These are phyloP conservation scores for Ptycholaimellus sp. DNA, from an alignment of 2,888 invertebrate genomes.

Conservation along the genomic window DNA sequence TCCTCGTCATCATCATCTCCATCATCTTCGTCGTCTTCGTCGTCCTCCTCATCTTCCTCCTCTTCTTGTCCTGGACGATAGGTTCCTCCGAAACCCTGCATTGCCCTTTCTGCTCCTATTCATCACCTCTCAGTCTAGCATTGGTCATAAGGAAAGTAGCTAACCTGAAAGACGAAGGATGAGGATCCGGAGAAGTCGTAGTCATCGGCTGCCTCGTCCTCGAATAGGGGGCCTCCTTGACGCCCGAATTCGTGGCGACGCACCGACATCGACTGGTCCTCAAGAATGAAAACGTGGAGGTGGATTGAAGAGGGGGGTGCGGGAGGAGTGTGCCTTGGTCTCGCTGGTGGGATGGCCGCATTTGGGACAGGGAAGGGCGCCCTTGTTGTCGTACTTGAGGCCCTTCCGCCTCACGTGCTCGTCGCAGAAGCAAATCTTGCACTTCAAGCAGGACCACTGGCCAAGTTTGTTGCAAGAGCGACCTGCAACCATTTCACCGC, in stretches of 20 bases:
- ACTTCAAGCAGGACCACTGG: constrained; percentile 76
- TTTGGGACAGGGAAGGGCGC: constrained; percentile 63
- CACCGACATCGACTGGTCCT: constrained; percentile 13
- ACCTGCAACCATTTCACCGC: constrained; percentile 42
- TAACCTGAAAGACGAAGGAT: neutral
- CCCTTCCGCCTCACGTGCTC: constrained; percentile 79
- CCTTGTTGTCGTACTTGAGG: constrained; percentile 53
- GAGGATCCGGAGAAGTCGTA: neutral
- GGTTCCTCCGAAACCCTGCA: neutral
- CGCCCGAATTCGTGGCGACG: constrained; percentile 24
- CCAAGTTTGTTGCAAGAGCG: constrained; percentile 79
- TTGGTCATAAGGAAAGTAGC: neutral
- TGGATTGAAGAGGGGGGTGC: neutral
- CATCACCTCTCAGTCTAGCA: neutral
- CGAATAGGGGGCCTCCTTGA: constrained; percentile 10
- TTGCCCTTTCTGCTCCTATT: neutral
- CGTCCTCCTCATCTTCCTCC: constrained; percentile 1
- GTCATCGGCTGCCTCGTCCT: constrained; percentile 7
- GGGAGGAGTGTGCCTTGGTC: constrained; percentile 51
- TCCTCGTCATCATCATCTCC: constrained; percentile 1
- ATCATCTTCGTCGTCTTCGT: constrained; percentile 1
- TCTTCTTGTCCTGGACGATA: too few relatives aligned
- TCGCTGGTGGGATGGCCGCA: constrained; percentile 73
- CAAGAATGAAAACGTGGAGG: neutral
- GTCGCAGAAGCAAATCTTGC: constrained; percentile 84